Evolutionary conservation across 2,888 invertebrate genomes (phyloP).

Genomic region (Nasonia oneida): DNA sequence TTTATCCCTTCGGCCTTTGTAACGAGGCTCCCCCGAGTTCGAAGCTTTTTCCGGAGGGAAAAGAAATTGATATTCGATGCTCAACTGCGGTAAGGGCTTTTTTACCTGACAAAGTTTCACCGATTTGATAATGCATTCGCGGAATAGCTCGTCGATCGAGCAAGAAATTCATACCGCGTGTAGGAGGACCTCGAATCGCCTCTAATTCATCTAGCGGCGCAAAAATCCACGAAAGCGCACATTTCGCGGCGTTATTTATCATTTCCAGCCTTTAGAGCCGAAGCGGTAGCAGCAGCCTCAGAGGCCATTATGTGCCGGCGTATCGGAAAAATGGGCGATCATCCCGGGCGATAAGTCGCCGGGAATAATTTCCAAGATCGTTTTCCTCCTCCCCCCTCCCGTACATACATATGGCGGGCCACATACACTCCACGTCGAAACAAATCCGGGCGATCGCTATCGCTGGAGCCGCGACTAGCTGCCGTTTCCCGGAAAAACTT

Average conservation of each 20-base stretch:
- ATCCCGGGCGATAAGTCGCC: conserved; percentile 37
- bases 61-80: background rate
- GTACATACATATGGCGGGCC: background rate
- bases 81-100: background rate
- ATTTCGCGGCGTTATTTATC: conserved; percentile 15
- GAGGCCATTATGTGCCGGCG: conserved; percentile 16
- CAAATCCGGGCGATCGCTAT: conserved; percentile 61
- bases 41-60: background rate
- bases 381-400: background rate
- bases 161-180: background rate
- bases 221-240: background rate
- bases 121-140: background rate
- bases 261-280: conserved; percentile 30
- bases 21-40: background rate
- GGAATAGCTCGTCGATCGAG: background rate
- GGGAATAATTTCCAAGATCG: conserved; percentile 47
- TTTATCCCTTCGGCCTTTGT: background rate
- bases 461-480: conserved; percentile 3
- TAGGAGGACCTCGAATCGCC: background rate
- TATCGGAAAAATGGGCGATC: conserved; percentile 46
- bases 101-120: background rate
- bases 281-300: background rate
- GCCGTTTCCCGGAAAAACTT: conserved; percentile 61
- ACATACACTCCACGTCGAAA: conserved; percentile 19
- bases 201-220: background rate